Evolutionary conservation across 2,113 vertebrate species (phyloP), one percentile per base, ranked within the genome.

Genomic region (Rhegmatorhina hoffmannsi): DNA sequence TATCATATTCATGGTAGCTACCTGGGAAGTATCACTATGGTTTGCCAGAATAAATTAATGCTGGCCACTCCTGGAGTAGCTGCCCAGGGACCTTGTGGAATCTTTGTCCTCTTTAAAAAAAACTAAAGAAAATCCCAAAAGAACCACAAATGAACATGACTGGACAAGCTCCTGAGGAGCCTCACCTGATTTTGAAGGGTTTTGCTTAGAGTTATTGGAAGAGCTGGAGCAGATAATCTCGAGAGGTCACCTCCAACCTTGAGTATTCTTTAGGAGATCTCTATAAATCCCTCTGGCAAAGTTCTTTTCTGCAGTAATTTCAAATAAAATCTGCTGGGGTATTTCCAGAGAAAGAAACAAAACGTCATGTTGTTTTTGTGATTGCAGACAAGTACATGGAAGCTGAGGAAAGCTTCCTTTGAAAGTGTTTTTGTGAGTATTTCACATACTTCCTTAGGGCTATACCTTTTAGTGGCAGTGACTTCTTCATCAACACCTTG

Each of bases 331-430:
- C 33, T 73, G 18, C 34, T 56, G 56, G 18, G 33, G 2, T 91
- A 49, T 78, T 86, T 96, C 34, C 75, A 93, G 38, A 62, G 84
- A 89, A 95, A 69, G n/a, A 76, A 85, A 49, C 10, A 83, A 69
- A 88, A 36, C 0, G 0, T 80, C 31, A 3, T 29, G 16, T 40
- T 78, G 10, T 82, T 80, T 58, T 70, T 77, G 29, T 63, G 38
- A 67, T 63, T 90, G n/a, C 19, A 49, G 44, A 52, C 17, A 59
- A 40, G 44, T 31, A 52, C 1, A 3, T 33, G 63, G 85, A 80
- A 78, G 72, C 83, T 84, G 59, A 92, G 38, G 44, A 64, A 50
- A 40, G 10, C 33, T 77, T 80, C 31, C 60, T 63, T 75, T 94
- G 75, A 26, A 75, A 86, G 63, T 31, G n/a, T 89, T 91, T 95